Conservation (phyloP, 1,140 invertebrate genomes). For the Aplysia californica region DNA sequence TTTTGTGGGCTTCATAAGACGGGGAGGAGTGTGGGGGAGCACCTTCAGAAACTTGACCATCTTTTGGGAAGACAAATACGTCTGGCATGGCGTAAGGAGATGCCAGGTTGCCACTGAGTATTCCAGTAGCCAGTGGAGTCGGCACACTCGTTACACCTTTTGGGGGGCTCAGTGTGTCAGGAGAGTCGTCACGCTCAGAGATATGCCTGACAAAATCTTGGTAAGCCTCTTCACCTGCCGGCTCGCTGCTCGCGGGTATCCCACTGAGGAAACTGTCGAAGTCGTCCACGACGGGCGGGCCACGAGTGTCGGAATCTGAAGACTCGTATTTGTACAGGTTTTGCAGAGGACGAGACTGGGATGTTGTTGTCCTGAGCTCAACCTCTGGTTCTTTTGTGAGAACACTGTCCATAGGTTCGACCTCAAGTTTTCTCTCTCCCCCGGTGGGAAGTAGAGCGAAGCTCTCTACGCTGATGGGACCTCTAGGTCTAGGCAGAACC, state of each 20-base stretch:
- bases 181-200: neutral
- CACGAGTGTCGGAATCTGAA: neutral
- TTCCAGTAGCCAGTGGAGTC: neutral
- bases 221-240: neutral
- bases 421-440: no score
- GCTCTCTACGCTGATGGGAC: no score
- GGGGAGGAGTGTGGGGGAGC: no score
- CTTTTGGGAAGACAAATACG: slow-evolving; percentile 2
- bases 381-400: no score
- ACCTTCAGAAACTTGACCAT: neutral
- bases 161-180: neutral
- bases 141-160: neutral
- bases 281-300: neutral
- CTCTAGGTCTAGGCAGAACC: no score
- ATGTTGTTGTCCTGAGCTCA: neutral
- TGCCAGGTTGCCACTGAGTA: slow-evolving; percentile 22
- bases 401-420: no score
- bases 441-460: no score
- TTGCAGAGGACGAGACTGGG: no score
- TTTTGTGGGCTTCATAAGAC: neutral
- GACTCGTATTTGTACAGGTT: neutral
- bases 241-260: neutral
- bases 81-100: neutral
- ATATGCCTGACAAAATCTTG: slow-evolving; percentile 18
- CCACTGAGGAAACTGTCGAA: neutral